Base-by-base conservation (phyloP, 92 coral and sea anemone genomes). In the Phenganax marumi region DNA sequence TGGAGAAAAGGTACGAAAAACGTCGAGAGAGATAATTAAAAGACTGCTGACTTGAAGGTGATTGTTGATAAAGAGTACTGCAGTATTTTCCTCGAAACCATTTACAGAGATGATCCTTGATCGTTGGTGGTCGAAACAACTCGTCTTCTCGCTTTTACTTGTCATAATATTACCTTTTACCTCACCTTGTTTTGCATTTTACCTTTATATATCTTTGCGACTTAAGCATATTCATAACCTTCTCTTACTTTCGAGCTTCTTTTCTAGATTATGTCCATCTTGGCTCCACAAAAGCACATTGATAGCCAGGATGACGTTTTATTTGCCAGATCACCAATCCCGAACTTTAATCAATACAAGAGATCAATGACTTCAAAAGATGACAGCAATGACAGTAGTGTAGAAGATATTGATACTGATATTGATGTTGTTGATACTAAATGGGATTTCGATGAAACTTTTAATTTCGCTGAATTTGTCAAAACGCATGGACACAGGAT, bases 401-500 rank as follows among this genome's bases (percentile, higher is more conserved):
- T 87, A 48, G 97, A 92, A 61, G 73, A 61, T 47, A 50, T 78
- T 49, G 73, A 78, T 48, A 60, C 83, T 47, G 83, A 78, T 48
- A 91, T 91, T 76, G 88, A 89, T 26, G 90, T 87, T 50, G 93
- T 87, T 55, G 95, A 92, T 66, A 84, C 88, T 8, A 88, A 88
- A 47, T 89, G 90, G 61, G 97, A 91, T 33, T 85, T 94, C 69
- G 98, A 94, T 66, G 91, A 92, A 71, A 82, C 91, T 18, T 94
- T 94, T 70, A 97, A 94, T 73, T 94, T 94, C 76, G 97, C 91
- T 54, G 92, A 94, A 88, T 94, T 94, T 88, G 98, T 94, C 16
- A 91, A 97, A 63, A 94, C 98, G 13, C 98, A 94, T 49, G 98
- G 98, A 12, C 98, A 94, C 85, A 97, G 98, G 12, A 94, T 94